Conservation (phyloP, 2,797 vertebrate species). For the Falco cherrug region DNA sequence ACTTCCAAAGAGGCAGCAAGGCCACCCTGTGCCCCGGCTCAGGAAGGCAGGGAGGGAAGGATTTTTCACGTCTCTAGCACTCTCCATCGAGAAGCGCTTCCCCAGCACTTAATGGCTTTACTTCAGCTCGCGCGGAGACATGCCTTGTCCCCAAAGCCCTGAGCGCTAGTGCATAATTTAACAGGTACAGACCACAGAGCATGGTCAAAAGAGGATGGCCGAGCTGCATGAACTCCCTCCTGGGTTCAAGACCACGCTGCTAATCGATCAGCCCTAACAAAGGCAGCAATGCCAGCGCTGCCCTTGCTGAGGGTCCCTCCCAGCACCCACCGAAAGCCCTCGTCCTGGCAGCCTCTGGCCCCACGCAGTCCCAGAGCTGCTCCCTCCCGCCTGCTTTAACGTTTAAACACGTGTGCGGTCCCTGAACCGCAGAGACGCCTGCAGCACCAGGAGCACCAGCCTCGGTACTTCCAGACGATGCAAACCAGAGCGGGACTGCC, state of each 20-base stretch:
- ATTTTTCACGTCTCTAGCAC: not conserved
- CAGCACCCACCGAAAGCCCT: not conserved
- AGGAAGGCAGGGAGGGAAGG: not conserved
- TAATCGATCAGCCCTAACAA: not conserved
- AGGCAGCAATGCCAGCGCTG: not conserved
- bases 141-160: rapidly evolving
- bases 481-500: not conserved
- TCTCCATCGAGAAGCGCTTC: not conserved
- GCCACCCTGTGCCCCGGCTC: not conserved
- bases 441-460: not conserved
- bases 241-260: not conserved
- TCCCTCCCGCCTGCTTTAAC: not conserved
- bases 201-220: not conserved
- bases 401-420: rapidly evolving
- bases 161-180: not conserved
- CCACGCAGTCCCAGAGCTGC: not conserved
- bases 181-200: not conserved
- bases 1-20: not conserved
- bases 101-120: not conserved
- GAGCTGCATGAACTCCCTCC: not conserved
- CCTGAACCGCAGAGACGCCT: not conserved
- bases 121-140: not conserved
- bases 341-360: not conserved
- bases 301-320: not conserved
- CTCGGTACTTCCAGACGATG: not conserved